Base-by-base conservation (phyloP, 2,797 vertebrate genomes). In the Sphaeramia orbicularis region DNA sequence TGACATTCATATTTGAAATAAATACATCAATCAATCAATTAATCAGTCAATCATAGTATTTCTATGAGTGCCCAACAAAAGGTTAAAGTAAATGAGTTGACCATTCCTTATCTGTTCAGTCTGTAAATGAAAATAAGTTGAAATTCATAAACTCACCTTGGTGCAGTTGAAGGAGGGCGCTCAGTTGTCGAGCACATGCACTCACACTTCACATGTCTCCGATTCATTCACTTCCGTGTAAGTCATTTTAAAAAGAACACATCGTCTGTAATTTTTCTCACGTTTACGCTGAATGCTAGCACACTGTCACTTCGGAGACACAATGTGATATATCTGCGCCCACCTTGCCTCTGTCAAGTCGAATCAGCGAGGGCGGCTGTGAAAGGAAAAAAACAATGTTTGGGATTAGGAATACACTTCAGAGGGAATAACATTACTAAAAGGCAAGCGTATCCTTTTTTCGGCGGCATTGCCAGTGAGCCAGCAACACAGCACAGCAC, bases 371-470 rank as follows among this genome's bases (percentile, higher is more conserved):
- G 59, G 38, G 57, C 42, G 65, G 64, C 35, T 43, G 69, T 57
- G 65, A 42, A 50, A 40, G 36, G 30, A 8, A 42, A 40, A 59
- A 54, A 65, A 71, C 47, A 67, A 66, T 66, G 63, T 71, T 81
- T 67, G 50, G 71, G 81, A 83, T 84, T 72, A 81, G 65, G 56
- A 80, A 61, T 61, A 67, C 41, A 59, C 68, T 80, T 83, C 61
- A 77, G 72, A 75, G 62, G 73, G 53, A 77, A 85, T 74, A 66
- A 65, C 57, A 76, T 76, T 71, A 70, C 61, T 64, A 54, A 74
- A 78, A 85, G 69, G 54, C 48, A 72, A 69, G 50, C 42, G 48
- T 41, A 73, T 80, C 66, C 51, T 78, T 71, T 78, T 4, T n/a
- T n/a, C 35, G 76, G 67, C 71, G 70, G 44, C 41, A 42, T 50